Evolutionary conservation across 2,113 vertebrate species (phyloP), one percentile per base, ranked within the genome.

Genomic region (Recurvirostra avosetta): DNA sequence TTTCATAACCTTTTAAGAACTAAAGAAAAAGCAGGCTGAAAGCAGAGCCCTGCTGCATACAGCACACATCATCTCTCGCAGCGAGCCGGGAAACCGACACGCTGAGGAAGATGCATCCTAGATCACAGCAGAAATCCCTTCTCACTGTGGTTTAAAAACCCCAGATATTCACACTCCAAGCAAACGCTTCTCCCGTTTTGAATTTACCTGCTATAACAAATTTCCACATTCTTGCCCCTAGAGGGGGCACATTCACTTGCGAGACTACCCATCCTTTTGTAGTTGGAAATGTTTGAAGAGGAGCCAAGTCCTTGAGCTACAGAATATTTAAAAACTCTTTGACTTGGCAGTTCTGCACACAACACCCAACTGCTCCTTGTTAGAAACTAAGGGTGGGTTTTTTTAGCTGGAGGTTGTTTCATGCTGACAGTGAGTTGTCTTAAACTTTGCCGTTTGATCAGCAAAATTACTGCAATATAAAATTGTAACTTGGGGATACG

Each of bases 241-340:
- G 97, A 92, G 95, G 94, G 96, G 86, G 94, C 84, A 94, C 90
- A 91, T 61, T 27, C 91, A 45, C 77, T 87, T 27, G 38, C n/a
- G 58, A 84, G 67, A 72, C 89, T 22, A 30, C 81, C 79, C 81
- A 82, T 84, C 76, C 77, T 67, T 29, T 63, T 72, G 76, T n/a
- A 89, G 67, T 20, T 79, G 67, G 67, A 52, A 47, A 59, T 20
- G 63, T 63, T 19, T 94, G 94, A 96, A 88, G 81, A 62, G 49
- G 15, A 93, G 92, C 96, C 95, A 96, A 86, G 43, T 87, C 83
- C 95, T 78, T 87, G 67, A 94, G 88, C 76, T 79, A 94, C 21
- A 83, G 68, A 94, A 58, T 56, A 92, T 70, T 88, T 73, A 40
- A 94, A 90, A 53, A 25, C 75, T 58, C 63, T 80, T 75, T 75